These are phyloP conservation scores for Clostera curtula DNA, from an alignment of 2,888 invertebrate genomes.

Conservation along the genomic window DNA sequence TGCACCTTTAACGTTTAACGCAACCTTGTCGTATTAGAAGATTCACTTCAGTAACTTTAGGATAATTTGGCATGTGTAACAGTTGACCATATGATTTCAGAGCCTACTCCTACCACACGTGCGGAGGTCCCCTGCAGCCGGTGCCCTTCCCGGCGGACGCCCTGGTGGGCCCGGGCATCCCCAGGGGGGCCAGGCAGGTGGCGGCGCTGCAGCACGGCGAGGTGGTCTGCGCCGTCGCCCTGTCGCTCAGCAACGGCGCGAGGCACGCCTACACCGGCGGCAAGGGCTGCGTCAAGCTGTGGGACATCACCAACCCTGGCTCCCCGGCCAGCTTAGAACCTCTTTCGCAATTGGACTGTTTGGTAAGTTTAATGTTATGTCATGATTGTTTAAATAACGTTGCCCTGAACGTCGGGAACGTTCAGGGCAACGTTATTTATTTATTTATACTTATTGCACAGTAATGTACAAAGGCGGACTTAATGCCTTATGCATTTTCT, in stretches of 20 bases:
- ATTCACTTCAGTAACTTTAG: too few relatives aligned
- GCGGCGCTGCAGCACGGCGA: conserved; percentile 96
- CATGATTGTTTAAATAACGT: too few relatives aligned
- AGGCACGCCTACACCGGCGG: conserved; percentile 98
- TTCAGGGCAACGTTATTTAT: too few relatives aligned
- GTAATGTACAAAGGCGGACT: too few relatives aligned
- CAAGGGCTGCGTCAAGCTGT: conserved; percentile 97
- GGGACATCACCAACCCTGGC: conserved; percentile 93
- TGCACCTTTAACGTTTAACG: too few relatives aligned
- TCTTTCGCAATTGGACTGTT: conserved; percentile 91
- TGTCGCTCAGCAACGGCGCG: conserved; percentile 82
- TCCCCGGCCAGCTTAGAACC: conserved; percentile 91
- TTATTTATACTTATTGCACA: too few relatives aligned
- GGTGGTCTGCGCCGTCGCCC: conserved; percentile 96
- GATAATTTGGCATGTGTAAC: too few relatives aligned
- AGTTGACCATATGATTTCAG: conserved; percentile 52
- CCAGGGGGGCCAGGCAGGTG: conserved; percentile 91
- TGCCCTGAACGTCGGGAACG: too few relatives aligned
- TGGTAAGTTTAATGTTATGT: conserved; percentile 73
- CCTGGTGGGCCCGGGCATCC: conserved; percentile 93
- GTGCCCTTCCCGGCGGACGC: conserved; percentile 97
- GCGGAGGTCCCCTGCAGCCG: conserved; percentile 90
- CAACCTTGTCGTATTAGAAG: too few relatives aligned
- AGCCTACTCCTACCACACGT: conserved; percentile 96
- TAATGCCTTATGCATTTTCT: too few relatives aligned